A percentile compares a stretch with the other conserved stretches of the same genome.
phyloP scores from a whole-genome alignment of 2,888 invertebrate genomes.

The Acleris sparsana region DNA sequence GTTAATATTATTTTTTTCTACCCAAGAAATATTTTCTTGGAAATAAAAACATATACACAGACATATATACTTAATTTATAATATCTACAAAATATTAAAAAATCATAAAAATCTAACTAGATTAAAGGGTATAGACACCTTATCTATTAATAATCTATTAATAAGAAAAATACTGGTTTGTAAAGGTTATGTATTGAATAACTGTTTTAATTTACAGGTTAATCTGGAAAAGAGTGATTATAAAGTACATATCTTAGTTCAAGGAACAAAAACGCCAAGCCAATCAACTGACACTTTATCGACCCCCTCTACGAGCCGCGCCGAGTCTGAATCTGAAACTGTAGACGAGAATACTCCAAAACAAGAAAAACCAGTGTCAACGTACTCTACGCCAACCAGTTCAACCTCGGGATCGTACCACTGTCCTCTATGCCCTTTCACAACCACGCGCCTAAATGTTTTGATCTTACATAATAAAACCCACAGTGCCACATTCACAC shows the following conservation, averaged over 20 bases:
- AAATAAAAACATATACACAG: too few relatives aligned
- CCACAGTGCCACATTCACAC: slow-evolving; percentile 83
- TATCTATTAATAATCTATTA: too few relatives aligned
- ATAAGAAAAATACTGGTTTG: too few relatives aligned
- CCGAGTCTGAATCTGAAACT: slow-evolving; percentile 48
- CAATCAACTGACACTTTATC: slow-evolving; percentile 48
- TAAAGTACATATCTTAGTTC: slow-evolving; percentile 86
- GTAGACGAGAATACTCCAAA: slow-evolving; percentile 42
- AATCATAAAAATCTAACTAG: too few relatives aligned
- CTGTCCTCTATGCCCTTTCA: slow-evolving; percentile 86
- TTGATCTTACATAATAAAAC: slow-evolving; percentile 89
- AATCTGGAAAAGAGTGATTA: slow-evolving; percentile 79
- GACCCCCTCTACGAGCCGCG: slow-evolving; percentile 59
- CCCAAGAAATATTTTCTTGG: too few relatives aligned
- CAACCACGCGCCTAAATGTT: slow-evolving; percentile 87
- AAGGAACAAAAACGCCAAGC: slow-evolving; percentile 70
- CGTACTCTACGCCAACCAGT: slow-evolving; percentile 52
- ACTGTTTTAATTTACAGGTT: slow-evolving; percentile 58
- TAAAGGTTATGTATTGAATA: neutral
- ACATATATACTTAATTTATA: too few relatives aligned
- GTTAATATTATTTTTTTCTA: too few relatives aligned
- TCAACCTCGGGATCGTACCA: slow-evolving; percentile 76
- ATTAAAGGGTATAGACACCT: too few relatives aligned
- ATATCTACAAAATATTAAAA: too few relatives aligned
- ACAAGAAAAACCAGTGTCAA: slow-evolving; percentile 41